Base-by-base conservation (phyloP, 1,140 invertebrate species). In the Aphaenogaster ashmeadi region DNA sequence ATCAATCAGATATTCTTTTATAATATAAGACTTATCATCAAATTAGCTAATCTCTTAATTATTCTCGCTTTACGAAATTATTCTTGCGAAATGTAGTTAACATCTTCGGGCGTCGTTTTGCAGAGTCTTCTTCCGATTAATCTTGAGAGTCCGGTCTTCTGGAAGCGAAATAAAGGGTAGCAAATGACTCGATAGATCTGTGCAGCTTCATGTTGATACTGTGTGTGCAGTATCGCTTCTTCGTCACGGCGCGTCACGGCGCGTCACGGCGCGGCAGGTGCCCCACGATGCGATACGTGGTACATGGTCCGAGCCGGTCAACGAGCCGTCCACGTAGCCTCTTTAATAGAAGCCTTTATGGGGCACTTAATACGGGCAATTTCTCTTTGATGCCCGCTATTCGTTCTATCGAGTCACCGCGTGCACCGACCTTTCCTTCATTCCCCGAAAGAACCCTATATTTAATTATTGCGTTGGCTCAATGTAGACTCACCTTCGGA, bases 351-450 rank as follows among this genome's bases (percentile, higher is more conserved):
- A 88, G 88, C 58, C 89, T 93, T 92, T 92, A 92, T 92, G 88
- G 89, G 91, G 88, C 91, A 92, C 89, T 93, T 93, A 92, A 90
- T 93, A 92, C 75, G 88, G 88, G 86, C 92, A 93, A 93, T 93
- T 93, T 93, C 91, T 90, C 90, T 88, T 89, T 92, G 91, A 92
- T 91, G 91, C 90, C 38, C 84, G 81, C 75, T 87, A 74, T 88
- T 89, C 88, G 54, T 89, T 92, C 83, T 85, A 90, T 90, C 83
- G 89, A 54, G 54, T 72, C 74, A 87, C 78, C 88, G 58, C 67
- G 56, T 79, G 66, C 86, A 62, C 74, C 62, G 52, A 50, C 54
- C 41, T 74, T 38, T 84, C 36, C 41, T 75, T 58, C 80, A 38
- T 60, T 60, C 27, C 11, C 36, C 52, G n/a, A 47, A 44, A 38